Conservation (phyloP, 2,797 vertebrate genomes). For the Phoxinus dragarum region DNA sequence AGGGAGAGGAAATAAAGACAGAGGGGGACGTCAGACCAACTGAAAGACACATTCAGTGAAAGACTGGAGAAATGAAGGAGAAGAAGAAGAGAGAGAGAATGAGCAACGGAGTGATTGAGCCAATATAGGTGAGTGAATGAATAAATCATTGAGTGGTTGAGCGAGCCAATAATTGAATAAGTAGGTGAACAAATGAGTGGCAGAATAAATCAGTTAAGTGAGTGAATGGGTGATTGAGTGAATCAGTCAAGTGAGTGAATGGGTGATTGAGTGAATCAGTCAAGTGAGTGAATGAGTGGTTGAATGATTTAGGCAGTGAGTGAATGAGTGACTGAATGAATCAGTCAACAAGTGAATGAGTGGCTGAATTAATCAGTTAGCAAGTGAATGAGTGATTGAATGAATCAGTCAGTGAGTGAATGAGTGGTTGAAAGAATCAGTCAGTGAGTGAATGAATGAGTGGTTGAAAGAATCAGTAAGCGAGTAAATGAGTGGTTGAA, state of each 20-base stretch:
- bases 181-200: neutral
- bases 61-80: neutral
- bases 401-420: fast-evolving
- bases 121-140: neutral
- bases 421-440: neutral
- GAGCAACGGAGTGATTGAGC: neutral
- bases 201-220: neutral
- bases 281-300: slow-evolving; percentile 50
- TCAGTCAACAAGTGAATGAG: neutral
- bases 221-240: neutral
- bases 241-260: slow-evolving; percentile 3
- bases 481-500: fast-evolving
- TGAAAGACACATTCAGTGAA: slow-evolving; percentile 21
- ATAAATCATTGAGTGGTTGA: neutral
- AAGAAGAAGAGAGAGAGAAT: neutral
- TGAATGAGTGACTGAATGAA: slow-evolving; percentile 1
- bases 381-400: neutral
- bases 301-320: neutral
- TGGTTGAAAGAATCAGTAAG: neutral
- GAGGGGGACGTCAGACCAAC: slow-evolving; percentile 34
- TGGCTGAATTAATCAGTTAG: neutral
- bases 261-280: slow-evolving; percentile 71
- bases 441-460: fast-evolving
- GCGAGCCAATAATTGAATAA: neutral
- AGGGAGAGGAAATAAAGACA: slow-evolving; percentile 39